phyloP scores from a whole-genome alignment of 2,113 vertebrate species.

The Dascyllus trimaculatus region DNA sequence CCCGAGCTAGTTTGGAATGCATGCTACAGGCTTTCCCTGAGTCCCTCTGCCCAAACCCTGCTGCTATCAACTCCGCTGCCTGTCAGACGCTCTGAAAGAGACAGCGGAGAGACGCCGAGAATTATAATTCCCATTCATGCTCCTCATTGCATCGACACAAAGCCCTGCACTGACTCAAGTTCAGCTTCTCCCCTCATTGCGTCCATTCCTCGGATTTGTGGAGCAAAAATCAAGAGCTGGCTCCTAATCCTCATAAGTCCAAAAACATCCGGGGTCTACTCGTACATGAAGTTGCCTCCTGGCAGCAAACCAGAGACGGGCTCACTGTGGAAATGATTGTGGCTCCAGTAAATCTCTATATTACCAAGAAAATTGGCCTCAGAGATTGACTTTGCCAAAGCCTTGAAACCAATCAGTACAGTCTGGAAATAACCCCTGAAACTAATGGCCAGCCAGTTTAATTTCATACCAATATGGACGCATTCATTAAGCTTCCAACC shows the following conservation, averaged over 20 bases:
- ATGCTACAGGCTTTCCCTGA: conserved; percentile 54
- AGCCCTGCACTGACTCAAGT: conserved; percentile 24
- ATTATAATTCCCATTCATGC: conserved; percentile 62
- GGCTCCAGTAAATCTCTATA: not conserved
- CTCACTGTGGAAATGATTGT: conserved; percentile 16
- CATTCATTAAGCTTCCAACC: conserved; percentile 40
- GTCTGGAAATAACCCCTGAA: conserved; percentile 29
- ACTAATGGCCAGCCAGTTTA: conserved; percentile 35
- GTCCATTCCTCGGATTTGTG: conserved; percentile 46
- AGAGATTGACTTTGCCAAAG: conserved; percentile 29
- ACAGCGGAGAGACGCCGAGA: conserved; percentile 21
- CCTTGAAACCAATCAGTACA: conserved; percentile 29
- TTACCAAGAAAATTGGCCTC: conserved; percentile 27
- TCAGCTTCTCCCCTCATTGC: conserved; percentile 20
- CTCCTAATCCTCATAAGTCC: conserved; percentile 54
- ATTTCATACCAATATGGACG: conserved; percentile 45
- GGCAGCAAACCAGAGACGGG: conserved; percentile 18
- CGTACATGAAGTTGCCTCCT: conserved; percentile 42
- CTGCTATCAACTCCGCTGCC: conserved; percentile 51
- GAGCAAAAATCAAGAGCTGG: conserved; percentile 40
- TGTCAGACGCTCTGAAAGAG: conserved; percentile 54
- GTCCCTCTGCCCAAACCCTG: conserved; percentile 42
- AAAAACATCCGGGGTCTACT: conserved; percentile 34
- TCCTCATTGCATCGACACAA: conserved; percentile 14
- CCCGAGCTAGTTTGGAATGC: conserved; percentile 62